Percentiles rank a stretch among this genome's conserved stretches.
phyloP scores from a whole-genome alignment of 2,888 invertebrate species.

The Habroteleia sp. region DNA sequence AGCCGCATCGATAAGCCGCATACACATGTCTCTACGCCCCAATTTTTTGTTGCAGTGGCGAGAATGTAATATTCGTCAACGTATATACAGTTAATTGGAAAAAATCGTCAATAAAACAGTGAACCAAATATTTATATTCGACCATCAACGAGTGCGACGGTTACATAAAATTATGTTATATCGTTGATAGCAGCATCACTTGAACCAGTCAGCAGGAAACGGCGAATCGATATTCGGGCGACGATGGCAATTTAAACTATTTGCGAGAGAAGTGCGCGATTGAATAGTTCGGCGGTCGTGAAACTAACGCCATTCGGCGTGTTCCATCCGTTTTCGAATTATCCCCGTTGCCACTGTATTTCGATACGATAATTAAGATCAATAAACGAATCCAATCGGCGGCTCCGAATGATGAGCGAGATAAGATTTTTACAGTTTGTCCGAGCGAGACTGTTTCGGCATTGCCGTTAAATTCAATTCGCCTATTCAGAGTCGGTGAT shows the following conservation, averaged over 20 bases:
- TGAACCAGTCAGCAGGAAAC: constrained; percentile 32
- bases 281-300: constrained; percentile 38
- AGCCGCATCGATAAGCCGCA: too few relatives aligned
- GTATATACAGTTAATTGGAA: too few relatives aligned
- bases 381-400: constrained; percentile 28
- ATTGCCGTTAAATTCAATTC: constrained; percentile 13
- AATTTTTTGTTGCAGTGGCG: too few relatives aligned
- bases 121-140: too few relatives aligned
- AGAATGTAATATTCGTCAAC: too few relatives aligned
- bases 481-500: constrained; percentile 22
- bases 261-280: constrained; percentile 32
- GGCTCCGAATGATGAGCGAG: background rate
- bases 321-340: constrained; percentile 27
- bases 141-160: too few relatives aligned
- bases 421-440: constrained; percentile 20
- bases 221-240: constrained; percentile 43
- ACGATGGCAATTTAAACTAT: constrained; percentile 53
- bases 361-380: constrained; percentile 41
- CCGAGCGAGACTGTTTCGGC: constrained; percentile 8
- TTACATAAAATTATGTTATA: constrained; percentile 13
- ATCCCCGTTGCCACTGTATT: constrained; percentile 44
- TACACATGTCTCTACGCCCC: too few relatives aligned
- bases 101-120: too few relatives aligned
- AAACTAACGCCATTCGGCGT: constrained; percentile 45
- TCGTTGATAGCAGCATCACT: constrained; percentile 4